Evolutionary conservation across 2,888 invertebrate genomes (phyloP), one percentile per base, ranked within the genome.

Genomic region (Cremastinae sp.): DNA sequence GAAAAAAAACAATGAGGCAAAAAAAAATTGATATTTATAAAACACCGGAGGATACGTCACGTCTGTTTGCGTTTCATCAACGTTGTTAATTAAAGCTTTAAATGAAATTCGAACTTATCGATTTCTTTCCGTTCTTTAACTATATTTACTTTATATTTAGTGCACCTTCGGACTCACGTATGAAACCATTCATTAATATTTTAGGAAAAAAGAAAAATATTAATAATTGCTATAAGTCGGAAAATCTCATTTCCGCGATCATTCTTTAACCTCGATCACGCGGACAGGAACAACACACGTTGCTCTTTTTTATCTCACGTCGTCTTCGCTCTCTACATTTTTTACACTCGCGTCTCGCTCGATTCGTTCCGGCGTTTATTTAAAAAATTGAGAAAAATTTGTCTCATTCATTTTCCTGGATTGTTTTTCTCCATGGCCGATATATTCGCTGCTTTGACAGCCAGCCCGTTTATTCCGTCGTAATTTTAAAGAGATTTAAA

Each of bases 11-110:
- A 47, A 39, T 28, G 37, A 22, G 35, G 53, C 39, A 14, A 47
- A 64, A 53, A 28, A 68, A 69, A 49, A 64, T 45, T 28, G 53
- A 51, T 65, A 70, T 70, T 53, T 43, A 41, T 55, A 12, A 49
- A 35, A 55, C 39, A 8, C 8, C 22, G 3, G 47, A 37, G 28
- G 20, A 79, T 3, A 28, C 2, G 78, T 79, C 78, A 79, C 79
- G 79, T 78, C 16, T 75, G 75, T 79, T 79, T 79, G 75, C 64
- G 64, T 79, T 79, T 75, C 78, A 79, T 79, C 73, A 79, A 37
- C 66, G 71, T 55, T 58, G 56, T 51, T 75, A 51, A 78, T 78
- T 72, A 16, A 75, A 79, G 47, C 65, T 70, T 41, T 9, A 18
- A 47, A n/a, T 51, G 7, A 62, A 59, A 75, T 62, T 51, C 37